phyloP scores from a whole-genome alignment of 2,113 vertebrate species.

The Vulpes vulpes region DNA sequence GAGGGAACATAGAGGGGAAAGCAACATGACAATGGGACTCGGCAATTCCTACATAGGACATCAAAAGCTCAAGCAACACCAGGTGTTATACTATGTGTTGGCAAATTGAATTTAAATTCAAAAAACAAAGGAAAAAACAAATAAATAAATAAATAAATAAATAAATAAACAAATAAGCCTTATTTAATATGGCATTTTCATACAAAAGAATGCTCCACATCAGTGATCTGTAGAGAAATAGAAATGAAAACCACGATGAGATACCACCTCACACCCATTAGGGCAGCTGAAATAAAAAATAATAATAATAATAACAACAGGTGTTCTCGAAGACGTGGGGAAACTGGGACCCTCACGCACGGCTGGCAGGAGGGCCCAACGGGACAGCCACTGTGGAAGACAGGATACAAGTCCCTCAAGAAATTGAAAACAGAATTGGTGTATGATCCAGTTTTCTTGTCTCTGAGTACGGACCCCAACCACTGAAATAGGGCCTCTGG shows the following conservation, averaged over 20 bases:
- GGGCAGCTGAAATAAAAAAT: background rate
- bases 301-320: background rate
- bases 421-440: background rate
- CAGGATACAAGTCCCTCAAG: background rate
- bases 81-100: too few species aligned
- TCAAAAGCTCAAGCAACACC: background rate
- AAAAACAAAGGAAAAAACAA: too few species aligned
- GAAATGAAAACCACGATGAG: background rate
- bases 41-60: background rate
- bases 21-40: background rate
- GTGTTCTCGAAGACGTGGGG: background rate
- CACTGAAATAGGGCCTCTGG: background rate
- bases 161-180: too few species aligned
- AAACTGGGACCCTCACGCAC: background rate
- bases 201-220: background rate
- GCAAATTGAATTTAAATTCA: too few species aligned
- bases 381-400: background rate
- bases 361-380: background rate
- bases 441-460: background rate
- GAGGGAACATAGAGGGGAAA: background rate
- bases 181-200: too few species aligned
- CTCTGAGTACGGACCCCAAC: background rate
- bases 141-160: too few species aligned
- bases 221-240: background rate
- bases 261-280: background rate